phyloP scores from a whole-genome alignment of 2,797 vertebrate species.

The Moxostoma hubbsi region DNA sequence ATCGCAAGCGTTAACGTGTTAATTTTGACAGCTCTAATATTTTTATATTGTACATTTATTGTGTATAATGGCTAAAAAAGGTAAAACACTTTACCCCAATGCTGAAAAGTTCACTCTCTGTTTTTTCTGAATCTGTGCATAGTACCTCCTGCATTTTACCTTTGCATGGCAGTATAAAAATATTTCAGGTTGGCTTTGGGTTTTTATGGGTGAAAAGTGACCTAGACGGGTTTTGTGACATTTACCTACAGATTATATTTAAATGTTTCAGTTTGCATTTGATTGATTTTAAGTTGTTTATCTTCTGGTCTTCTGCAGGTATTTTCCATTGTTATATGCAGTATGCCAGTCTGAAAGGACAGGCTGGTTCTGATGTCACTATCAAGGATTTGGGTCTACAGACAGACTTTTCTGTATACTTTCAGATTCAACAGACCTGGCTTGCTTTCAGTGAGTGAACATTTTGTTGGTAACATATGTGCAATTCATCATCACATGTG shows the following conservation, averaged over 20 bases:
- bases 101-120: no score
- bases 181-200: no score
- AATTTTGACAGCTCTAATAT: no score
- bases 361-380: slow-evolving; percentile 83
- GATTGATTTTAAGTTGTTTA: not conserved
- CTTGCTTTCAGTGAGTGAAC: slow-evolving; percentile 87
- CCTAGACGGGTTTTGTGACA: not conserved
- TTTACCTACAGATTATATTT: not conserved
- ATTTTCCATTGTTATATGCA: slow-evolving; percentile 94
- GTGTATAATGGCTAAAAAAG: no score
- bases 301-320: slow-evolving; percentile 67
- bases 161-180: no score
- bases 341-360: slow-evolving; percentile 78
- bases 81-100: no score
- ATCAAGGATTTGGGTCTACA: slow-evolving; percentile 90
- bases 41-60: no score
- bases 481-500: not conserved
- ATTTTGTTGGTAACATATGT: not conserved
- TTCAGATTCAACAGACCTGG: slow-evolving; percentile 94
- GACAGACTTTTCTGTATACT: slow-evolving; percentile 88
- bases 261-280: not conserved
- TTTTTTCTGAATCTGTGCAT: no score
- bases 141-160: no score
- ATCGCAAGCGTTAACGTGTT: no score
- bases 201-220: no score